Evolutionary conservation across 1,140 invertebrate species (phyloP), one percentile per base, ranked within the genome.

Genomic region (Drosophila hydei): DNA sequence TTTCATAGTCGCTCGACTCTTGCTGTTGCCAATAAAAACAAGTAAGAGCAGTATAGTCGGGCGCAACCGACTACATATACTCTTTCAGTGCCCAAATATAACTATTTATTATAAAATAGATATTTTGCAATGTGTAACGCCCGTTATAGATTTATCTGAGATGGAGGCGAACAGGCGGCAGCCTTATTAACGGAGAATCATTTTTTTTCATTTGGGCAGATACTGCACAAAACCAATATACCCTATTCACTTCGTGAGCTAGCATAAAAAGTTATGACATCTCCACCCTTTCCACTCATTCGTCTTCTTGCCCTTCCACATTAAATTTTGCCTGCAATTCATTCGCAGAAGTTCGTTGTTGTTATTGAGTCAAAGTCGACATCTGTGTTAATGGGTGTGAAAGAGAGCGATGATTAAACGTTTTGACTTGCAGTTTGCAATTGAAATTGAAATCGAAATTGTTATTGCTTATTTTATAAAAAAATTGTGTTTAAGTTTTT

Each of bases 11-110:
- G 48, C 59, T 36, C 19, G 30, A 27, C 50, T 30, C 51, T 47
- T 27, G 18, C 51, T 33, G 62, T 51, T 65, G 62, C 72, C 72
- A 75, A 75, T 60, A 72, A 75, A 72, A 60, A 68, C 9, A 33
- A 12, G 30, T 3, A 6, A 33, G 30, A 33, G 12, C 30, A 11
- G 0, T 33, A 11, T 3, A 11, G 30, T 33, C 3, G 30, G 30
- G 9, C 9, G 11, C 9, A 33, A 3, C 2, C 30, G 30, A 33
- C 3, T 33, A 11, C 30, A 33, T 11, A 30, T 30, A 33, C 30
- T 33, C n/a, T n/a, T n/a, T n/a, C n/a, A n/a, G n/a, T n/a, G n/a
- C n/a, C n/a, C n/a, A n/a, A n/a, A n/a, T n/a, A n/a, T n/a, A n/a
- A n/a, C n/a, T n/a, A n/a, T n/a, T n/a, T n/a, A n/a, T n/a, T n/a